A percentile compares a stretch with the other conserved stretches of the same genome.
These are phyloP conservation scores for Drosophila melanogaster DNA, from an alignment of 1,140 invertebrate genomes.

Conservation along the genomic window Release_6_plus_ISO1_MT NT_033779.5:2553001-2553500, in stretches of 20 bases:
- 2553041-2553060: conserved; percentile 31
- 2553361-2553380: conserved; percentile 51
- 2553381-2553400: conserved; percentile 31
- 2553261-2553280: conserved; percentile 74
- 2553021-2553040: conserved; percentile 72
- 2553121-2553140: conserved; percentile 33
- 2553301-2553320: conserved; percentile 37
- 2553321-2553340: conserved; percentile 34
- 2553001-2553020: conserved; percentile 12
- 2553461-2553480: not conserved
- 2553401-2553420: conserved; percentile 19
- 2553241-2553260: conserved; percentile 59
- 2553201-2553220: conserved; percentile 58
- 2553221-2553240: conserved; percentile 7
- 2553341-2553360: not conserved
- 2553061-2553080: conserved; percentile 28
- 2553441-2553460: not conserved
- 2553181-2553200: conserved; percentile 33
- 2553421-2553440: not conserved
- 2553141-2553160: conserved; percentile 67
- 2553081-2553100: conserved; percentile 64
- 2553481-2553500: not conserved
- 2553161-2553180: not conserved
- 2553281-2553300: conserved; percentile 76
- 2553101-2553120: conserved; percentile 60